Base-by-base conservation (phyloP, 1,140 invertebrate species). In the Ostrea denselamellosa region DNA sequence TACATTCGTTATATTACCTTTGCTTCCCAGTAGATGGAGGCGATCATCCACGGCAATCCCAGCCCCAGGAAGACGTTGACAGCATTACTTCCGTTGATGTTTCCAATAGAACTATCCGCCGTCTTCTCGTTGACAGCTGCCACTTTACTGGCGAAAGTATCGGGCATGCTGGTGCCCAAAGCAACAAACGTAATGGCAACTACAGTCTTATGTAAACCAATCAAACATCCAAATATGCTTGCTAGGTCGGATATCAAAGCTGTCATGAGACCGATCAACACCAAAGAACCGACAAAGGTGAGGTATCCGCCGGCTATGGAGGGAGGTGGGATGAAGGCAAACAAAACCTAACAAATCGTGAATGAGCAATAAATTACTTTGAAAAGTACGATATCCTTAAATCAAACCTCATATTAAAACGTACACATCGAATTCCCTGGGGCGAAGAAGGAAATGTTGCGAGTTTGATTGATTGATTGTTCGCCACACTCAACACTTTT, bases 161-260 rank as follows among this genome's bases (percentile, higher is more conserved):
- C 97, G 0, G 97, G 97, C 84, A 97, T 95, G 71, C 96, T 97
- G 7, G 97, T 97, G 56, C 97, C 97, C 84, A 97, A 90, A 10
- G 97, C 97, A n/a, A 97, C 97, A 87, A 97, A 96, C 7, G 96
- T 97, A 77, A 97, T 96, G 22, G 96, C 96, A 90, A 93, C 93
- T 90, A 85, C 94, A n/a, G 94, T 94, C 87, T 96, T 95, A 68
- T 96, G 92, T 0, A 97, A 93, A 10, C 95, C 95, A 19, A 96
- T 95, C 7, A 97, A 91, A 92, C 96, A 97, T n/a, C 96, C 96
- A 93, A 97, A 97, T 86, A 96, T 96, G 22, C 94, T 90, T 14
- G 96, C 96, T 87, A 97, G 92, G 93, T 97, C 96, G 8, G 96
- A 96, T 58, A 97, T 95, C 77, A 97, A 94, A 19, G 96, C 96